Base-by-base conservation (phyloP, 1,140 invertebrate genomes). In the Drosophila asahinai region DNA sequence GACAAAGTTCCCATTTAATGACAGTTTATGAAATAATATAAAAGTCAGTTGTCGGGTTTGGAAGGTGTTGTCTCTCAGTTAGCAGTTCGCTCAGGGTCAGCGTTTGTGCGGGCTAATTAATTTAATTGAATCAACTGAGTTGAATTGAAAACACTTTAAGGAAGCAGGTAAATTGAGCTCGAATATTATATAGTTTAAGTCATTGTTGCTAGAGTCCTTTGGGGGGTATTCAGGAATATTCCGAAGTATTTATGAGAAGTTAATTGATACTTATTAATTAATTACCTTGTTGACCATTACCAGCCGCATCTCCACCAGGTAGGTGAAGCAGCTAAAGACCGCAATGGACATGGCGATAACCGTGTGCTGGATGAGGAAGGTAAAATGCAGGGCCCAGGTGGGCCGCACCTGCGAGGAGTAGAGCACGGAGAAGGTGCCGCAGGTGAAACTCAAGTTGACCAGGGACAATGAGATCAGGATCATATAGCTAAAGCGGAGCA, bases 281-380 rank as follows among this genome's bases (percentile, higher is more conserved):
- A 25, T 25, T 25, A 92, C 91, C 91, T 91, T 87, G 48, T 92
- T 84, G 38, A 92, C 72, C 91, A 92, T 91, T 7, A 83, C 66
- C 4, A 91, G 61, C 0, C 92, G 87, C 77, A 91, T 86, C 58
- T 93, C 90, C 45, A 93, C 68, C 51, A 90, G 47, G 58, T 92
- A 90, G 1, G 83, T 91, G n/a, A 92, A 77, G 33, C 92, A 92
- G 15, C 36, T 65, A 62, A 90, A 93, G 15, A 84, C 68, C n/a
- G 81, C 27, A 8, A 90, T 75, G 14, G 90, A 75, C 5, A 84
- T 84, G 7, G 87, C 60, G 14, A 93, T 86, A 2, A 91, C 84
- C 7, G 91, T 81, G n/a, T 93, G 91, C 63, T 92, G 92, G 15
- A 90, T 61, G 9, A 92, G 66, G 25, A 93, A 93, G 4, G 86